Conservation (phyloP, 1,140 invertebrate species). For the Araneus ventricosus region DNA sequence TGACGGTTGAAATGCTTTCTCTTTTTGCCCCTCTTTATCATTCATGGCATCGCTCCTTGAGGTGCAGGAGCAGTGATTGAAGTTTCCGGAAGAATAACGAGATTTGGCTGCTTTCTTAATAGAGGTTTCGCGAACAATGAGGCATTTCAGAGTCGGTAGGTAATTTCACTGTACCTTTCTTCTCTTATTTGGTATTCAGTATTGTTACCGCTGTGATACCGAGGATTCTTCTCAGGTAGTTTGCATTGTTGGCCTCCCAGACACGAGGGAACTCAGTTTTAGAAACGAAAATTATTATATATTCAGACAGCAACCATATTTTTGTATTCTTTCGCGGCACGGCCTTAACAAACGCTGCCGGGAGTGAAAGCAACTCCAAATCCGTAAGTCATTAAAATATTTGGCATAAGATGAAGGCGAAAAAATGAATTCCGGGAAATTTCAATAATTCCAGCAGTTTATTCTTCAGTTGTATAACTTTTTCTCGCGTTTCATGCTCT, state of each 20-base stretch:
- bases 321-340: conserved; percentile 39
- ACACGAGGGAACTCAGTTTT: conserved; percentile 43
- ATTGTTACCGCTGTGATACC: conserved; percentile 50
- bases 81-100: conserved; percentile 41
- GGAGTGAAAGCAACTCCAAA: not conserved
- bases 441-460: conserved; percentile 64
- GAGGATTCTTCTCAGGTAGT: not conserved
- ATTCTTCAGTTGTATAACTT: conserved; percentile 42
- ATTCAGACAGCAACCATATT: conserved; percentile 56
- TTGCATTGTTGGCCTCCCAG: conserved; percentile 6
- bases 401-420: conserved; percentile 33
- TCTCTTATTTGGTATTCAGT: conserved; percentile 64
- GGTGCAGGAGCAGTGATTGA: conserved; percentile 33
- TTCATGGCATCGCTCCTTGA: conserved; percentile 15
- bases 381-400: conserved; percentile 67
- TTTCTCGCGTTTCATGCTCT: conserved; percentile 47
- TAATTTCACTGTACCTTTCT: conserved; percentile 45
- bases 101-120: conserved; percentile 52
- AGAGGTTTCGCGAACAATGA: conserved; percentile 47
- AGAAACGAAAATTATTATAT: conserved; percentile 64
- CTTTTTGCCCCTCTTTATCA: conserved; percentile 53
- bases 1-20: not conserved
- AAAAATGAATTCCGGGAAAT: conserved; percentile 27
- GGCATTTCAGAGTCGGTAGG: not conserved
- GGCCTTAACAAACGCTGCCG: conserved; percentile 50